These are phyloP conservation scores for Myrmophylax atrothorax DNA, from an alignment of 2,113 vertebrate species.

Conservation along the genomic window DNA sequence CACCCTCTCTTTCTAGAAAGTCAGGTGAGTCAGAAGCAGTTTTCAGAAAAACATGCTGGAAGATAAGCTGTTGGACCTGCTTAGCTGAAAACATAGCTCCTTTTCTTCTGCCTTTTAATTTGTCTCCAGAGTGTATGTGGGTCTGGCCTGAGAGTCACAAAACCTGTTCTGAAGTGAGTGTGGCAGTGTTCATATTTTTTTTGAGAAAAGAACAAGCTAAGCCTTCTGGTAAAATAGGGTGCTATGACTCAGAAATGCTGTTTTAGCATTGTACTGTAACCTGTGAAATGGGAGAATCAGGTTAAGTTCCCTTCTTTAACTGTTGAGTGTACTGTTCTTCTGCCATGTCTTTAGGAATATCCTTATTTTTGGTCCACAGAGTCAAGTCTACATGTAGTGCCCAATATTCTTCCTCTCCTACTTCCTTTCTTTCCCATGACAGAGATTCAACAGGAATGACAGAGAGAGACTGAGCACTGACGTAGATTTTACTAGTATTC, in stretches of 20 bases:
- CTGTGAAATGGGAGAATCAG: background rate
- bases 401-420: background rate
- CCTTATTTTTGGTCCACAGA: background rate
- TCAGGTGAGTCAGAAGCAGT: background rate
- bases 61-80: background rate
- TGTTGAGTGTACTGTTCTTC: background rate
- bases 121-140: background rate
- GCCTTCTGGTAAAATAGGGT: background rate
- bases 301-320: background rate
- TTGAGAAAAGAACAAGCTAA: background rate
- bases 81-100: background rate
- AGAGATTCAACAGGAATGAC: background rate
- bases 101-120: background rate
- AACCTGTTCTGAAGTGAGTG: background rate
- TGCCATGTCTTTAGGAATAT: background rate
- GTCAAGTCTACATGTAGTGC: background rate
- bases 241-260: background rate
- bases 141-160: background rate
- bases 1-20: background rate
- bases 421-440: background rate
- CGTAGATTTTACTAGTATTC: background rate
- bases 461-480: background rate
- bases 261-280: background rate
- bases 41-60: background rate
- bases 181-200: background rate